Percentiles rank a stretch among this genome's conserved stretches.
Conservation (phyloP, 2,888 invertebrate species). For the Tenthredo notha region DNA sequence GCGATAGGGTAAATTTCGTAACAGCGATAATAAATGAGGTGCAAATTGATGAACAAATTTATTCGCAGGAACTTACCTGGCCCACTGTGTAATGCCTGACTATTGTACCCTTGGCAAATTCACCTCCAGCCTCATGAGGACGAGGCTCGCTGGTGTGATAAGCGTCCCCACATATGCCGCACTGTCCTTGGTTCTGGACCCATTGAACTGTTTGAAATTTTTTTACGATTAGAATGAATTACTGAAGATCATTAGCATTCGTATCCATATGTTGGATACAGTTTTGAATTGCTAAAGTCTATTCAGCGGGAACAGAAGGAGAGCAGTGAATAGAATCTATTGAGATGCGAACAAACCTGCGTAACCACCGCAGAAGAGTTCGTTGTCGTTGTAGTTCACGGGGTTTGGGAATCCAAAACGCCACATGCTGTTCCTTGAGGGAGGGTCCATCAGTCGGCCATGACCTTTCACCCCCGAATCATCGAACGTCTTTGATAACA, state of each 20-base stretch:
- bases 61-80: slow-evolving; percentile 81
- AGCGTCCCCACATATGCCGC: slow-evolving; percentile 95
- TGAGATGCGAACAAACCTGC: slow-evolving; percentile 81
- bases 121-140: slow-evolving; percentile 94
- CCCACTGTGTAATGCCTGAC: slow-evolving; percentile 90
- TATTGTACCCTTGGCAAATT: slow-evolving; percentile 92
- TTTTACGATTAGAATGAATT: slow-evolving; percentile 33
- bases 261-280: background rate
- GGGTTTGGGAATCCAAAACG: slow-evolving; percentile 96
- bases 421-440: slow-evolving; percentile 97
- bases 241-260: slow-evolving; percentile 1
- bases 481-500: slow-evolving; percentile 20
- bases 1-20: slow-evolving; percentile 8
- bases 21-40: background rate
- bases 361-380: slow-evolving; percentile 95
- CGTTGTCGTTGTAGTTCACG: slow-evolving; percentile 96
- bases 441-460: slow-evolving; percentile 95
- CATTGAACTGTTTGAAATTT: slow-evolving; percentile 85
- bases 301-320: too few relatives aligned
- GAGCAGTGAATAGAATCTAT: background rate
- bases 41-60: background rate
- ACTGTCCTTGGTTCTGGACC: slow-evolving; percentile 91
- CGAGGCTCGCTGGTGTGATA: slow-evolving; percentile 86
- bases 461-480: slow-evolving; percentile 83
- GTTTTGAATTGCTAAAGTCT: background rate